A percentile compares a stretch with the other conserved stretches of the same genome.
Conservation (phyloP, 1,140 invertebrate genomes). For the Zaprionus lachaisei region DNA sequence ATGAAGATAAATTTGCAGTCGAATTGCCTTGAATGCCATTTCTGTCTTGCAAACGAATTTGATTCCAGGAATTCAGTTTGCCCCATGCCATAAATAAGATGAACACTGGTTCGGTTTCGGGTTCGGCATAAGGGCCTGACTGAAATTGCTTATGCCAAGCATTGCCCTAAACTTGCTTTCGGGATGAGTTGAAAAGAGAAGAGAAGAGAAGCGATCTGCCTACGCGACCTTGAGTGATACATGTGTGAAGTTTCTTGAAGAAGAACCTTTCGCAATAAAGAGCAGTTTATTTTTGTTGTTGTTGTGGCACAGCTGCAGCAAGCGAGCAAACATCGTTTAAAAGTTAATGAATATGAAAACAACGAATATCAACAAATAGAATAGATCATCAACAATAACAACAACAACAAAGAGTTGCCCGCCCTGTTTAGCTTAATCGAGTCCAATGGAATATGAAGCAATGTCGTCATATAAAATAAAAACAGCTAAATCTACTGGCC, state of each 20-base stretch:
- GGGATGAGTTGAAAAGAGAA: not conserved
- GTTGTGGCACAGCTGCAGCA: slow-evolving; percentile 15
- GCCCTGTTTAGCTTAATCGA: slow-evolving; percentile 12
- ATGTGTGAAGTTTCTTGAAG: slow-evolving; percentile 17
- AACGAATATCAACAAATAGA: slow-evolving; percentile 16
- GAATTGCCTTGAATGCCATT: slow-evolving; percentile 26
- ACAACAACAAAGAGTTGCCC: slow-evolving; percentile 16
- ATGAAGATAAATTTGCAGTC: slow-evolving; percentile 63
- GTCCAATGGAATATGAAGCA: slow-evolving; percentile 24
- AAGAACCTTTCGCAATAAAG: not conserved
- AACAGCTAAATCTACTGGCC: slow-evolving; percentile 35
- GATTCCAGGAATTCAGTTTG: slow-evolving; percentile 59
- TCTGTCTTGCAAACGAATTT: slow-evolving; percentile 47
- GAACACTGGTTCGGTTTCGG: slow-evolving; percentile 26
- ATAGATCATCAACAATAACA: slow-evolving; percentile 6
- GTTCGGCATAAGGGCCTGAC: not conserved
- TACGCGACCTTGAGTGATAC: slow-evolving; percentile 25
- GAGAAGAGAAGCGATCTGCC: not conserved
- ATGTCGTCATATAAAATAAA: slow-evolving; percentile 7
- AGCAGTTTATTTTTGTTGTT: not conserved
- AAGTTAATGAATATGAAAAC: not conserved
- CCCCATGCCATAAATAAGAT: slow-evolving; percentile 49
- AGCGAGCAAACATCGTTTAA: not conserved
- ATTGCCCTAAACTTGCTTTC: slow-evolving; percentile 44
- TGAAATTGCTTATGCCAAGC: not conserved